Conservation (phyloP, 2,797 vertebrate species). For the Muscicapa striata region DNA sequence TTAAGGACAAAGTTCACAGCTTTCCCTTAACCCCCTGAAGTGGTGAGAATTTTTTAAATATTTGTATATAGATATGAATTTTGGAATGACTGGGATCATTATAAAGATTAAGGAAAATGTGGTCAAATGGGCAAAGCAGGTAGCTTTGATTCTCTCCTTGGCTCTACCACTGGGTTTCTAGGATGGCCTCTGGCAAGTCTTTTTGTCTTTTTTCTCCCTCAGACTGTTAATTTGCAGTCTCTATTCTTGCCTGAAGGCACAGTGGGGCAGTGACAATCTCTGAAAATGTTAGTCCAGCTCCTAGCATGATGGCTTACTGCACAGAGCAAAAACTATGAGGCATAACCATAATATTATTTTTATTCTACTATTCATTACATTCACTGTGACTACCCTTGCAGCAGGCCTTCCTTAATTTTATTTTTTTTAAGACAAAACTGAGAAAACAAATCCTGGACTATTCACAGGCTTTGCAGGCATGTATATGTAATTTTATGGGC, state of each 20-base stretch:
- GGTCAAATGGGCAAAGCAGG: constrained; percentile 27
- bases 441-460: neutral
- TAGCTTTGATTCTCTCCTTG: constrained; percentile 47
- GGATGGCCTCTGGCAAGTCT: constrained; percentile 57
- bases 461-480: neutral
- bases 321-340: constrained; percentile 7
- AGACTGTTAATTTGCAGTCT: constrained; percentile 56
- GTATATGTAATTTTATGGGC: neutral
- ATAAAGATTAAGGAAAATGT: constrained; percentile 12
- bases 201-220: constrained; percentile 51
- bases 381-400: neutral
- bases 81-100: neutral
- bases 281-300: constrained; percentile 57
- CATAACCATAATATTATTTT: constrained; percentile 46
- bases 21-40: neutral
- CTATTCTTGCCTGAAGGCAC: constrained; percentile 49
- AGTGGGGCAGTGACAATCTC: constrained; percentile 47
- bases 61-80: neutral
- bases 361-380: constrained; percentile 44
- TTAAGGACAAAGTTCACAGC: neutral
- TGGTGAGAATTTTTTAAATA: neutral
- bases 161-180: constrained; percentile 41
- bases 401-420: neutral
- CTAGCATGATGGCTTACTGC: constrained; percentile 22
- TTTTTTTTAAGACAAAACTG: neutral